Conservation (phyloP, 2,797 vertebrate genomes). For the Capromys pilorides region DNA sequence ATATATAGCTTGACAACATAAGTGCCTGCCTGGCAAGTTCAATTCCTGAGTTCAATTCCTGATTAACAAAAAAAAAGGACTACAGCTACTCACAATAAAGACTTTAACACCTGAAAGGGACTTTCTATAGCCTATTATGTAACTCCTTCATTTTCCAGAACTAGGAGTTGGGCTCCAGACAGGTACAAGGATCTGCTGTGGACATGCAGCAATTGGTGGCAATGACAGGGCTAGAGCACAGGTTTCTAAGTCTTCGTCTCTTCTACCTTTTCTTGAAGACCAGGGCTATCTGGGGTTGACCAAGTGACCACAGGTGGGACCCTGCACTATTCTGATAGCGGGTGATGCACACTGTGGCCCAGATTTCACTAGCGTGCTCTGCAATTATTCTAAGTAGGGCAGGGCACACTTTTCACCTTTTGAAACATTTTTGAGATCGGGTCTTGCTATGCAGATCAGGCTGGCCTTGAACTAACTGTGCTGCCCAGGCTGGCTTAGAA, state of each 20-base stretch:
- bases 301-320: not conserved
- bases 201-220: not conserved
- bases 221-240: not conserved
- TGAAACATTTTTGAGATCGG: not conserved
- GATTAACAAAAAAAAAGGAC: not conserved
- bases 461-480: not conserved
- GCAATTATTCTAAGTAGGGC: not conserved
- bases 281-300: not conserved
- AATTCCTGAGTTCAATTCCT: no score
- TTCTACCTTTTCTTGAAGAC: not conserved
- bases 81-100: constrained; percentile 2
- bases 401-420: not conserved
- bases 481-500: not conserved
- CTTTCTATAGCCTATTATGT: not conserved
- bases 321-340: not conserved
- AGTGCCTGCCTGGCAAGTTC: no score
- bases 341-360: not conserved
- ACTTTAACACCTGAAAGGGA: not conserved
- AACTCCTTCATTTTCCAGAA: not conserved
- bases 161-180: not conserved
- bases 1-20: no score
- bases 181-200: not conserved
- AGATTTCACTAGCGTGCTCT: not conserved
- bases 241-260: not conserved
- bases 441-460: not conserved